phyloP scores from a whole-genome alignment of 2,888 invertebrate species.

The Drosophila suboccidentalis region DNA sequence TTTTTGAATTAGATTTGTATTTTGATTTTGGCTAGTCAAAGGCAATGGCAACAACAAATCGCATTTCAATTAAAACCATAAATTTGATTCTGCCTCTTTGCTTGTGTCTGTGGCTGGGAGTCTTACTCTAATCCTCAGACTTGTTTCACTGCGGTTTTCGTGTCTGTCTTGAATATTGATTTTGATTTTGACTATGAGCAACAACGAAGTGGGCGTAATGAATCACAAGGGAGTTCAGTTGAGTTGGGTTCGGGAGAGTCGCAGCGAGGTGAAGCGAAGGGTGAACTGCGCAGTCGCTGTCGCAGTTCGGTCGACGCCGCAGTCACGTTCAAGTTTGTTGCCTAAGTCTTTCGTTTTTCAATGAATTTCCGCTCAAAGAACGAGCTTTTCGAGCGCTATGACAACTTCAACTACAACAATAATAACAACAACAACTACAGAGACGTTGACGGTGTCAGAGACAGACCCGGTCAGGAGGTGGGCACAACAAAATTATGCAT shows the following conservation, averaged over 20 bases:
- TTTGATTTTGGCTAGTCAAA: constrained; percentile 10
- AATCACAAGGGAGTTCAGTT: constrained; percentile 57
- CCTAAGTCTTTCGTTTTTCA: constrained; percentile 79
- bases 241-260: constrained; percentile 34
- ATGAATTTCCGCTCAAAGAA: constrained; percentile 71
- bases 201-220: constrained; percentile 69
- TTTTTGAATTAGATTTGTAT: constrained; percentile 17
- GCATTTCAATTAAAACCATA: constrained; percentile 59
- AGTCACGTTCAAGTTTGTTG: constrained; percentile 71
- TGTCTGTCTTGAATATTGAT: constrained; percentile 45
- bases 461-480: constrained; percentile 49
- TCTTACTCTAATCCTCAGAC: constrained; percentile 30
- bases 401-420: neutral
- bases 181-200: constrained; percentile 61
- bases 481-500: constrained; percentile 67
- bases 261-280: neutral
- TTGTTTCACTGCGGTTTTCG: constrained; percentile 29
- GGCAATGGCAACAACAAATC: constrained; percentile 28
- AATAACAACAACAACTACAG: neutral
- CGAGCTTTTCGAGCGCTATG: constrained; percentile 40
- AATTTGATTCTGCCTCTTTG: constrained; percentile 34
- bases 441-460: constrained; percentile 21
- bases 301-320: constrained; percentile 28
- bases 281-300: neutral
- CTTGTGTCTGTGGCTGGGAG: constrained; percentile 12